Base-by-base conservation (phyloP, 2,113 vertebrate genomes). In the Pitta sordida region DNA sequence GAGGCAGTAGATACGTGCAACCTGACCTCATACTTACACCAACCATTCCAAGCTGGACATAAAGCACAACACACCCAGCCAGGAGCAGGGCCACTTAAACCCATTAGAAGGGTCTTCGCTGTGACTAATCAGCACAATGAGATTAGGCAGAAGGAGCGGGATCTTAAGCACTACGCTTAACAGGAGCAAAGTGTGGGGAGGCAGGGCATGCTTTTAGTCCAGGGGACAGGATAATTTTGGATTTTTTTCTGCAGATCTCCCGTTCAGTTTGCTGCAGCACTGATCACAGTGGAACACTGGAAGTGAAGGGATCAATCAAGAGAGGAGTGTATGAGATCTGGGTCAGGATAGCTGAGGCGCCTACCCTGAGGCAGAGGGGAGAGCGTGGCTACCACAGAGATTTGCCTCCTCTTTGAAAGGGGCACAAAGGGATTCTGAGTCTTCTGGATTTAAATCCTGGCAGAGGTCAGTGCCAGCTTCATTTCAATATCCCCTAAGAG, bases 61-160 rank as follows among this genome's bases (percentile, higher is more conserved):
- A 88, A 73, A 71, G 85, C 76, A 65, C 78, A 68, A 26, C 21
- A 15, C 16, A 30, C 29, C 37, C 55, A 49, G 71, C 46, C 82
- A 82, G 85, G 34, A 88, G 90, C 77, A 39, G 7, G 21, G 46
- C 52, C 84, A 46, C 73, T 58, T 92, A 96, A 96, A 84, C 85
- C 92, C 89, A 90, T 93, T 88, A 90, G 58, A 83, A 65, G 46
- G 56, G 89, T 88, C 94, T 59, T 74, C 1, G 6, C 93, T 95
- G 85, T 94, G 94, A 96, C 96, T 90, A 91, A 96, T 87, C 69
- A 81, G 77, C 87, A 77, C 85, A 96, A 95, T 53, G 74, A 74
- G 94, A 97, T 96, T 94, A 95, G 49, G 44, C 73, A 83, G 43
- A 43, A 60, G 85, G 48, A 79, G 26, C 0, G 12, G 77, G 84